A percentile compares a stretch with the other conserved stretches of the same genome.
phyloP scores from a whole-genome alignment of 2,113 vertebrate species.

The Ptilonorhynchus violaceus region DNA sequence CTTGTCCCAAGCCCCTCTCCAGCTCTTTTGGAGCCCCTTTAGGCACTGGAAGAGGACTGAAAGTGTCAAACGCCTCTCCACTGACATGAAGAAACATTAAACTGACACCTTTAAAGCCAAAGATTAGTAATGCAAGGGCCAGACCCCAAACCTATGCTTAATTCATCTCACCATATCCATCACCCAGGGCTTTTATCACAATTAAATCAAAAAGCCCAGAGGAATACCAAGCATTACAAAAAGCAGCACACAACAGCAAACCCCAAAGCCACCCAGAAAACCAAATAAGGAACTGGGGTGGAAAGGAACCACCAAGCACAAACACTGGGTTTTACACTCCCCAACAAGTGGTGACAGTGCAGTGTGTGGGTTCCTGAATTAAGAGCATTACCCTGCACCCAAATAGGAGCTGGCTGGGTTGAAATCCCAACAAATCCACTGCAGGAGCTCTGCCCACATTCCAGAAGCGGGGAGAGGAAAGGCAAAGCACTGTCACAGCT shows the following conservation, averaged over 20 bases:
- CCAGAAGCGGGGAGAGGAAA: background rate
- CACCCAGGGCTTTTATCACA: background rate
- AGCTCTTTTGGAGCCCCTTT: background rate
- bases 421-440: background rate
- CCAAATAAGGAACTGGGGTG: background rate
- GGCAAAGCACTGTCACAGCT: background rate
- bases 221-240: background rate
- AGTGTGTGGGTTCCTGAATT: rapidly evolving
- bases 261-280: background rate
- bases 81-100: background rate
- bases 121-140: background rate
- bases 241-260: background rate
- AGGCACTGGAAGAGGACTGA: background rate
- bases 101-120: background rate
- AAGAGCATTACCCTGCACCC: background rate
- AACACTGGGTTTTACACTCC: background rate
- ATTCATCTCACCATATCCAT: background rate
- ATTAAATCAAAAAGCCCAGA: background rate
- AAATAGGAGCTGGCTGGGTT: background rate
- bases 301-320: background rate
- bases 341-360: background rate
- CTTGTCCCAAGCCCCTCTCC: background rate
- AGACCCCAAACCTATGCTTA: background rate
- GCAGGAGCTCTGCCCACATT: background rate
- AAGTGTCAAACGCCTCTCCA: background rate